Conservation (phyloP, 2,797 vertebrate species). For the Lithobates pipiens region DNA sequence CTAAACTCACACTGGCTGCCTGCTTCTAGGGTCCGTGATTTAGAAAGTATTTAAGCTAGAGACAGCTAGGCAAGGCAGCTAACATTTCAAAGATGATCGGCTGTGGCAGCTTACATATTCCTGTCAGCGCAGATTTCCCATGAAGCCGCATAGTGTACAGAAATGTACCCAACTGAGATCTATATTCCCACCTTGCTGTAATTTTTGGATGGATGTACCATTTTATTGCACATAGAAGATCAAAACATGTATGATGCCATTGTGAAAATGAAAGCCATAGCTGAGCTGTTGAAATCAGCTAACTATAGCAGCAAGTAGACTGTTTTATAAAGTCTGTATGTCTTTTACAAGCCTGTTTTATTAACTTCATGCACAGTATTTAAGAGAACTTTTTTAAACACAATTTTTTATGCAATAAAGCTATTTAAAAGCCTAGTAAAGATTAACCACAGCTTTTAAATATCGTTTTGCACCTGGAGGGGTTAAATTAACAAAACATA, state of each 20-base stretch:
- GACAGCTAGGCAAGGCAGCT: no score
- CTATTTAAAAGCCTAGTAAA: constrained; percentile 34
- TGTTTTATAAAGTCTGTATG: constrained; percentile 8
- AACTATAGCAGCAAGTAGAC: neutral
- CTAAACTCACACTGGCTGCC: no score
- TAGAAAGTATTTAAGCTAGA: no score
- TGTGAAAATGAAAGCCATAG: neutral
- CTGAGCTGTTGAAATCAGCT: neutral
- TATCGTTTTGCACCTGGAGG: constrained; percentile 56
- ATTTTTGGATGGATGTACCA: neutral
- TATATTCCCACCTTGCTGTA: neutral
- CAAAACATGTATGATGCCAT: neutral
- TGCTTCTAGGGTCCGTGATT: no score
- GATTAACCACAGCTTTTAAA: constrained; percentile 43
- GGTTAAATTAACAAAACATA: constrained; percentile 62
- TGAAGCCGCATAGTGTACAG: neutral
- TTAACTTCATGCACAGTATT: constrained; percentile 1
- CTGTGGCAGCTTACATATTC: neutral
- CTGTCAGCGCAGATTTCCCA: neutral
- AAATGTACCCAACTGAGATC: neutral
- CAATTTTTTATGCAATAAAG: constrained; percentile 7
- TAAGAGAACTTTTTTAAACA: neutral
- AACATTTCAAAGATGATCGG: neutral
- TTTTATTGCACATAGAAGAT: neutral
- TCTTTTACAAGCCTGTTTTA: constrained; percentile 2